phyloP scores from a whole-genome alignment of 92 coral and sea anemone genomes.

The Parazoanthus darwini region DNA sequence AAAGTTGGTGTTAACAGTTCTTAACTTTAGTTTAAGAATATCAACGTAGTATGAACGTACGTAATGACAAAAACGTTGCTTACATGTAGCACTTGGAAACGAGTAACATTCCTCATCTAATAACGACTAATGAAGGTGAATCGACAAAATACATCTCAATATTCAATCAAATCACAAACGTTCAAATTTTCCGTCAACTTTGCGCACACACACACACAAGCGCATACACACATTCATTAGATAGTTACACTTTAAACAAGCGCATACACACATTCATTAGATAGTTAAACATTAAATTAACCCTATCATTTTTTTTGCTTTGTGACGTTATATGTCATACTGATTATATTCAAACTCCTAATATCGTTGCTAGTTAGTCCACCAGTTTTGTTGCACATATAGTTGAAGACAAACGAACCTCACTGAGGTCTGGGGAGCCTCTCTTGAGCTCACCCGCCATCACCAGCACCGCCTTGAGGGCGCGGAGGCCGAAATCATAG shows the following conservation, averaged over 20 bases:
- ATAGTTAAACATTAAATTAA: no score
- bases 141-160: no score
- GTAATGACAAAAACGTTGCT: no score
- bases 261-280: no score
- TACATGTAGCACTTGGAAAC: not conserved
- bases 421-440: constrained; percentile 97
- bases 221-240: no score
- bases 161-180: not conserved
- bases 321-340: no score
- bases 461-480: constrained; percentile 94
- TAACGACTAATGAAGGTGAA: not conserved
- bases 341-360: no score
- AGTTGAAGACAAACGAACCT: constrained; percentile 54
- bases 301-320: no score
- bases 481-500: constrained; percentile 99
- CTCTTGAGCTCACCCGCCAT: constrained; percentile 99
- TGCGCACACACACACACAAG: no score
- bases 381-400: no score
- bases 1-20: not conserved
- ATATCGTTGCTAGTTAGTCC: no score
- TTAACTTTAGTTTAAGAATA: not conserved
- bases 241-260: no score
- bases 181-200: not conserved
- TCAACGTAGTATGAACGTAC: not conserved
- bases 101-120: not conserved